These are phyloP conservation scores for Oscheius sp. DNA, from an alignment of 2,888 invertebrate genomes.

Conservation along the genomic window DNA sequence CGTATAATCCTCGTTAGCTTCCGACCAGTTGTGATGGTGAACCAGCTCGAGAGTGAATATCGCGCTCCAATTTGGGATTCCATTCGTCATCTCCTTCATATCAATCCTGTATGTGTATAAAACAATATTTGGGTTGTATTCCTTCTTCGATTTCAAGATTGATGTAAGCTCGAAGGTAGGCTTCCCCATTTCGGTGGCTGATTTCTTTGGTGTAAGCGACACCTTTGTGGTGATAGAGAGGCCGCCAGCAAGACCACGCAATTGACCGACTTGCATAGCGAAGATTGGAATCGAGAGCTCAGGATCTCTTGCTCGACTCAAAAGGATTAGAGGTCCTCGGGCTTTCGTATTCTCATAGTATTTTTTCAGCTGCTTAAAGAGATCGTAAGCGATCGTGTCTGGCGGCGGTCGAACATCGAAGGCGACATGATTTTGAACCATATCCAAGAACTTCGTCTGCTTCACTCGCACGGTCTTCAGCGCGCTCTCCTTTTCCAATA, in stretches of 20 bases:
- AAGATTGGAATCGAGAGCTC: background rate
- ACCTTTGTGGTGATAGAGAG: background rate
- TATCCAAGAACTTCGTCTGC: too few species aligned
- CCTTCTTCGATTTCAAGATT: background rate
- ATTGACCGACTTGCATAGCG: too few species aligned
- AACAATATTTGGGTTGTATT: background rate
- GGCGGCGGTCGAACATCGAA: background rate
- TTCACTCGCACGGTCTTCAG: too few species aligned
- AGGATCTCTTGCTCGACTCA: background rate
- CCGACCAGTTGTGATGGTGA: background rate
- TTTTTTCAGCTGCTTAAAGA: background rate
- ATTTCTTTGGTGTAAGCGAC: background rate
- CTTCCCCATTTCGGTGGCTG: background rate
- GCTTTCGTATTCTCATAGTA: background rate
- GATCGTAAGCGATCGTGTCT: background rate
- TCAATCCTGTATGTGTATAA: background rate
- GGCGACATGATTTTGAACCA: too few species aligned
- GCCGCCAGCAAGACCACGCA: too few species aligned
- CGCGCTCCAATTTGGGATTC: background rate
- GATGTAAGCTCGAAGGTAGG: background rate
- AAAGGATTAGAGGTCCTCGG: too few species aligned
- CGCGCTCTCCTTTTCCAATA: too few species aligned
- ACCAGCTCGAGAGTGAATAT: background rate
- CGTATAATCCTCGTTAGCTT: background rate
- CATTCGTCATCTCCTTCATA: background rate